Base-by-base conservation (phyloP, 1,140 invertebrate species). In the Heliconius congener region DNA sequence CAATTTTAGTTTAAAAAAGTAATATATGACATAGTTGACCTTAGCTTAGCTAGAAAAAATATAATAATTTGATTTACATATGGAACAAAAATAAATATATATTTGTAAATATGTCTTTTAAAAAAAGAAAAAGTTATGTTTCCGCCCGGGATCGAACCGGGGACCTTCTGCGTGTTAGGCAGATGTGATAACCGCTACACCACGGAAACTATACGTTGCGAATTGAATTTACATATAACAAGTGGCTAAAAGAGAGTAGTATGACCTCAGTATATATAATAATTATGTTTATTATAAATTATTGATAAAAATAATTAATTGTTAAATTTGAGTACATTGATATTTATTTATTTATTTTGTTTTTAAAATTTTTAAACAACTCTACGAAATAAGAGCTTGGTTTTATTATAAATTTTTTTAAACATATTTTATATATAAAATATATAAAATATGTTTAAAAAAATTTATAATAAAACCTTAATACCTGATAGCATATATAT, bases 111-210 rank as follows among this genome's bases (percentile, higher is more conserved):
- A 37, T 57, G 2, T 19, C 8, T 55, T 4, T 55, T 1, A 5
- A 19, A 55, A 66, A 27, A 27, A 27, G 1, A 39, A 74, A 79
- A 79, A 74, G 30, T n/a, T 57, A 71, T 89, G 87, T 88, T 89
- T 88, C 87, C 86, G 86, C 87, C 87, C 87, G 86, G 87, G 87
- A 89, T 89, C 87, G 86, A 89, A 89, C 86, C 87, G 87, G 85
- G 86, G 86, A 80, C 87, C 87, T 87, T 87, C 85, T 87, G 87
- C 86, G 86, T 89, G 87, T 87, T 86, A 87, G 86, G 86, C 86
- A 87, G 83, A 86, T 86, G 86, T 87, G 86, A 87, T 87, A 87
- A 87, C 86, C 86, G 83, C 86, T 87, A 87, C 86, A 87, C 86
- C 84, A 87, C 86, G 86, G 86, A 87, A 87, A 87, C 86, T 71